phyloP scores from a whole-genome alignment of 1,140 invertebrate species.

The Tachypleus tridentatus region DNA sequence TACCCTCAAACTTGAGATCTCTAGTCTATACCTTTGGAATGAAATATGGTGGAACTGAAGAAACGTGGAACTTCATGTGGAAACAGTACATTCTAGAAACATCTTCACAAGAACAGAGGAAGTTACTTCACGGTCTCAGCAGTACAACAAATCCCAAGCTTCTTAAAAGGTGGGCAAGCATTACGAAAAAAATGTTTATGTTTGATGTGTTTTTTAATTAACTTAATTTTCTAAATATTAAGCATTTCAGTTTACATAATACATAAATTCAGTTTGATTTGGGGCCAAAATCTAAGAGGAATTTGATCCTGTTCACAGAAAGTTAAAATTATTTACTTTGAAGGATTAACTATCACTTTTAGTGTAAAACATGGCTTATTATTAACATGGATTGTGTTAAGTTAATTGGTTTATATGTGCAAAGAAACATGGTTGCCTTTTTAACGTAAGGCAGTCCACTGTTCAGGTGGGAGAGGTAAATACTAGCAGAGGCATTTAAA shows the following conservation, averaged over 20 bases:
- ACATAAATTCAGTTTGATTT: neutral
- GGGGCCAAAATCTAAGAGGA: neutral
- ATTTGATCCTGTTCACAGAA: too few species aligned
- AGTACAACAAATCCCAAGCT: conserved; percentile 42
- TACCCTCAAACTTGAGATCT: conserved; percentile 48
- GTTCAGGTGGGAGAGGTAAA: too few species aligned
- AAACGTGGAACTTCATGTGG: conserved; percentile 62
- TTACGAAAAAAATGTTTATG: neutral
- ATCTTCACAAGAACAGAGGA: conserved; percentile 60
- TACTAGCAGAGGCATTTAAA: too few species aligned
- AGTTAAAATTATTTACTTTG: too few species aligned
- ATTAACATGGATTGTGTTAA: too few species aligned
- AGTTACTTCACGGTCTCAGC: conserved; percentile 54
- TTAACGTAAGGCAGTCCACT: too few species aligned
- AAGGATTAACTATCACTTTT: too few species aligned
- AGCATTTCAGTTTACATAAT: conserved; percentile 16
- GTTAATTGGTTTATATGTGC: too few species aligned
- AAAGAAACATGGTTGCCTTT: too few species aligned
- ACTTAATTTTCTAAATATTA: neutral
- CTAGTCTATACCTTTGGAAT: conserved; percentile 41
- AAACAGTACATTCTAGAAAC: conserved; percentile 53
- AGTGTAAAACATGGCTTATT: too few species aligned
- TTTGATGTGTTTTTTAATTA: neutral
- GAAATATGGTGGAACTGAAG: conserved; percentile 40
- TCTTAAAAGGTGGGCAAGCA: conserved; percentile 46